phyloP scores from a whole-genome alignment of 2,113 vertebrate species.

The Pontoporia blainvillei region DNA sequence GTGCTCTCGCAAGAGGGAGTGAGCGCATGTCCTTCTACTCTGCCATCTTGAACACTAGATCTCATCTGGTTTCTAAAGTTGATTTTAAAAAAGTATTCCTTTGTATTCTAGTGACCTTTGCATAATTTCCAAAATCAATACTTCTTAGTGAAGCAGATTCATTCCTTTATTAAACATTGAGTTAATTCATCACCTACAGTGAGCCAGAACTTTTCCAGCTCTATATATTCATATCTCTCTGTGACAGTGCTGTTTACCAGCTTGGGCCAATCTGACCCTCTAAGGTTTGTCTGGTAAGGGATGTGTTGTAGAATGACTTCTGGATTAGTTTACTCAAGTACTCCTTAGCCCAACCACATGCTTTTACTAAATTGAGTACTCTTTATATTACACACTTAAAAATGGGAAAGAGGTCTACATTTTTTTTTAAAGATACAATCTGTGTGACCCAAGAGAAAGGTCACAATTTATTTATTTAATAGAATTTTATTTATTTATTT shows the following conservation, averaged over 20 bases:
- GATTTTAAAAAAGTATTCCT: neutral
- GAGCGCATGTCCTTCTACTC: no score
- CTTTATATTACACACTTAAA: neutral
- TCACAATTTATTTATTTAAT: neutral
- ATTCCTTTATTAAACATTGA: neutral
- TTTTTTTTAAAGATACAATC: no score
- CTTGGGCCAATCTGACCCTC: neutral
- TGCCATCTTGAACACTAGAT: no score
- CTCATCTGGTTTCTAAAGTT: neutral
- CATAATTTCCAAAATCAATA: constrained; percentile 28
- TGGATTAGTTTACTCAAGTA: neutral
- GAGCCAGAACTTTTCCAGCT: neutral
- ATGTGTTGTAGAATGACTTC: neutral
- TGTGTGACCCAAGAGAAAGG: neutral
- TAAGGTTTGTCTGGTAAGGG: neutral
- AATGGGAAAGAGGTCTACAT: neutral
- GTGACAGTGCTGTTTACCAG: neutral
- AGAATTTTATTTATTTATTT: no score
- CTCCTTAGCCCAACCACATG: neutral
- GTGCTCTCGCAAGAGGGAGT: no score
- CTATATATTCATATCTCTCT: neutral
- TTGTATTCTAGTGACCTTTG: neutral
- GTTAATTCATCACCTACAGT: neutral
- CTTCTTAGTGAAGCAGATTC: neutral
- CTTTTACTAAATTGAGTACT: neutral